Evolutionary conservation across 2,888 invertebrate genomes (phyloP), one percentile per base, ranked within the genome.

Genomic region (Nebria brevicollis): DNA sequence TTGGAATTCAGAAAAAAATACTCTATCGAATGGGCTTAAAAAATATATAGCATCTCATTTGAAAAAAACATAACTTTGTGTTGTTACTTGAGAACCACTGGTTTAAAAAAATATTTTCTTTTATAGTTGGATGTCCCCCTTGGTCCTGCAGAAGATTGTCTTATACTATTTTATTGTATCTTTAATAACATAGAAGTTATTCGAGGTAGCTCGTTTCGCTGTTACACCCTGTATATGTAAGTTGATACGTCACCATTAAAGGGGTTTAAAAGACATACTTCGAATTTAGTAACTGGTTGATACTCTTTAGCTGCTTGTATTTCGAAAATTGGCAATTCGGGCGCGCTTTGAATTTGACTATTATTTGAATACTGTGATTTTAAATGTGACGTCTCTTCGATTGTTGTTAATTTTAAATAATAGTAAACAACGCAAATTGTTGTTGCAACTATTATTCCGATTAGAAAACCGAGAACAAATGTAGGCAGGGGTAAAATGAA

Each of bases 241-340:
- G 54, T 54, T 54, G 8, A 42, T 20, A 66, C 20, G 64, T 43
- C 72, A n/a, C 20, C 25, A 79, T 20, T 77, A 66, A n/a, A 72
- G n/a, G 25, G 7, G 15, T n/a, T 73, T 15, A 64, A 3, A 73
- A 65, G 26, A 84, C 86, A 84, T 85, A 92, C 92, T 90, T 93
- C 92, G 86, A 90, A 91, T 87, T 92, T 92, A 81, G 91, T 90
- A 83, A 92, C 84, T 2, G 92, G 92, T 83, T 88, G 91, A 85
- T 93, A 91, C 85, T 94, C 94, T 84, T 93, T 92, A 15, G 91
- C 91, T 1, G 92, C 91, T 0, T 93, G 92, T 86, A 94, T 91
- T 83, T 93, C 92, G 81, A 93, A 89, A 72, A 92, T 90, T 0
- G 90, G 86, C 13, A 75, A 0, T 42, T 79, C 75, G 8, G 68